phyloP scores from a whole-genome alignment of 2,113 vertebrate genomes.

The Pogonocichla stellata region DNA sequence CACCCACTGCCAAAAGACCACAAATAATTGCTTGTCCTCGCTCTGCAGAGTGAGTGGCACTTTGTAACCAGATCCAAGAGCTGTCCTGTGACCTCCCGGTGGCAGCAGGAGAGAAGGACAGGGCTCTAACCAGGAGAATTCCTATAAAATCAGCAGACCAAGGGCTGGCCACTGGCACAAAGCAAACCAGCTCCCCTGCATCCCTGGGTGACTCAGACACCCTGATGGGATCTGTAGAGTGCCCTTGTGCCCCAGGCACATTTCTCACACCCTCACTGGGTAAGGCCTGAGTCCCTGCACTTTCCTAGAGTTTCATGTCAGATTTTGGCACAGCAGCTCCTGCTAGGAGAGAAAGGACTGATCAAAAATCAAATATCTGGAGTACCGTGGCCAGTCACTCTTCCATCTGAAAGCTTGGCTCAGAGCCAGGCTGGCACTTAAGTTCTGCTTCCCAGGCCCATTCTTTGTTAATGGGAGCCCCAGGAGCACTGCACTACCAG shows the following conservation, averaged over 20 bases:
- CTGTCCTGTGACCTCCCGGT: background rate
- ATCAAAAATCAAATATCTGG: background rate
- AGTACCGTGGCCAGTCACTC: background rate
- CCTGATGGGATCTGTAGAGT: background rate
- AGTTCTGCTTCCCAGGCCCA: background rate
- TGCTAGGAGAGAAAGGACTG: background rate
- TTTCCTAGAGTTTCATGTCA: background rate
- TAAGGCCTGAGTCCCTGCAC: background rate
- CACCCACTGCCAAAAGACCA: background rate
- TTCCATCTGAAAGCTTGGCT: constrained; percentile 31
- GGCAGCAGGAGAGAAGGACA: background rate
- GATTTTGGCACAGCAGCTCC: background rate
- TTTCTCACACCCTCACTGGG: rapidly evolving
- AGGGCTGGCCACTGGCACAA: background rate
- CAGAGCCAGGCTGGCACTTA: constrained; percentile 56
- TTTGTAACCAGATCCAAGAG: background rate
- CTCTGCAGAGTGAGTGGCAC: background rate
- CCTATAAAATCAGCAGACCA: background rate
- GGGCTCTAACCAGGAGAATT: background rate
- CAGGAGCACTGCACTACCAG: background rate
- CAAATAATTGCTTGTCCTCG: background rate
- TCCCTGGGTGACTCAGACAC: background rate
- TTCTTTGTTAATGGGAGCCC: constrained; percentile 21
- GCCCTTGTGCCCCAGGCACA: background rate
- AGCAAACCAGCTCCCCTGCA: background rate